These are phyloP conservation scores for Plebejus melissa DNA, from an alignment of 2,888 invertebrate species.

Conservation along the genomic window DNA sequence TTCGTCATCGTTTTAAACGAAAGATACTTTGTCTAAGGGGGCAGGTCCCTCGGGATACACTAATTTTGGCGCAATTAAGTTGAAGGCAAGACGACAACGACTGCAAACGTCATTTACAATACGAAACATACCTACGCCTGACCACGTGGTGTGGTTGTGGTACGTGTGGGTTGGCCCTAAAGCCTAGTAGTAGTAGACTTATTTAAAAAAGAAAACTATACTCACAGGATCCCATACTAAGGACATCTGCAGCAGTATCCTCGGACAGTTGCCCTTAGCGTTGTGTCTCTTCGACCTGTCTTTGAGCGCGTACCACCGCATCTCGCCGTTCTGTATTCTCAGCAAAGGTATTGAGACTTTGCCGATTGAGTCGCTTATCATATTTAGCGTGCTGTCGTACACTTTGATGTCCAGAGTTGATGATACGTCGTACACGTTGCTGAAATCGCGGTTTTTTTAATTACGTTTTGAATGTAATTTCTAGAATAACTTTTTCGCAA, in stretches of 20 bases:
- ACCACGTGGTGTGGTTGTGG: too few relatives aligned
- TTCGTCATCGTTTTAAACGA: too few relatives aligned
- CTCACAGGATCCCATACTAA: conserved; percentile 67
- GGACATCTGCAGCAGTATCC: conserved; percentile 59
- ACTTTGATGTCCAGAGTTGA: conserved; percentile 61
- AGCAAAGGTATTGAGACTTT: conserved; percentile 62
- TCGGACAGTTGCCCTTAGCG: conserved; percentile 64
- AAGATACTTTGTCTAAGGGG: too few relatives aligned
- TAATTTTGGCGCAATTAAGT: too few relatives aligned
- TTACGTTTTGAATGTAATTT: too few relatives aligned
- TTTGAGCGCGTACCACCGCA: conserved; percentile 64
- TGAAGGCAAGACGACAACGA: too few relatives aligned
- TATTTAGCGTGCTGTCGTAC: conserved; percentile 50
- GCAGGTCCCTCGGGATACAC: too few relatives aligned
- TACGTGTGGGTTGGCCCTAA: too few relatives aligned
- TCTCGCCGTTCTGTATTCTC: conserved; percentile 52
- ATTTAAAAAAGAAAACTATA: neutral
- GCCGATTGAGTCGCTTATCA: conserved; percentile 55
- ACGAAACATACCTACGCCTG: too few relatives aligned
- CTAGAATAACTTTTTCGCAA: too few relatives aligned
- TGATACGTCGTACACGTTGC: conserved; percentile 63
- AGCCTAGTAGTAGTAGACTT: neutral
- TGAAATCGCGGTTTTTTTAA: conserved; percentile 34
- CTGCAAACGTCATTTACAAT: too few relatives aligned
- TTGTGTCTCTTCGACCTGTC: conserved; percentile 51